These are phyloP conservation scores for Galleria mellonella DNA, from an alignment of 1,140 invertebrate species.

Conservation along the genomic window DNA sequence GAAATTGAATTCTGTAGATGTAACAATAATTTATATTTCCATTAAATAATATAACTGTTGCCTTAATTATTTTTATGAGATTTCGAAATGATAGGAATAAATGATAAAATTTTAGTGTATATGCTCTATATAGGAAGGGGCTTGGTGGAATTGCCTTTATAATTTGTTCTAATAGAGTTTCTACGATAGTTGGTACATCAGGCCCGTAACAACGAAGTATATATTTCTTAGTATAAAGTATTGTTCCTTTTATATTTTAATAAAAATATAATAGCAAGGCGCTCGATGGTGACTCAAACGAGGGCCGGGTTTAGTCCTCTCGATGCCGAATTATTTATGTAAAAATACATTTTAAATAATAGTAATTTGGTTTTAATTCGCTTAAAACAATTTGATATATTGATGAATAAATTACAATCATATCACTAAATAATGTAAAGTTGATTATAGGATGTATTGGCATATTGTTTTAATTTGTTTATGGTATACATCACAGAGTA, in stretches of 20 bases:
- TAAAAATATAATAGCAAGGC: neutral
- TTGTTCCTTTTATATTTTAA: neutral
- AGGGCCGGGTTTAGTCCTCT: slow-evolving; percentile 27
- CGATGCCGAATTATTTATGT: slow-evolving; percentile 43
- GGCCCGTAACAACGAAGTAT: neutral
- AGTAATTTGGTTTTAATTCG: slow-evolving; percentile 24
- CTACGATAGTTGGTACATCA: neutral
- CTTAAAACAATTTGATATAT: slow-evolving; percentile 12
- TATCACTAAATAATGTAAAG: slow-evolving; percentile 20
- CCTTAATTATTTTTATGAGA: slow-evolving; percentile 48
- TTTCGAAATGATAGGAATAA: slow-evolving; percentile 32
- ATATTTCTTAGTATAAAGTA: neutral
- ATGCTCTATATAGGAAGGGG: slow-evolving; percentile 29
- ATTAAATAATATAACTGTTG: slow-evolving; percentile 29
- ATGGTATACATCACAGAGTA: slow-evolving; percentile 17
- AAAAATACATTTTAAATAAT: slow-evolving; percentile 23
- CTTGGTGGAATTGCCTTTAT: slow-evolving; percentile 40
- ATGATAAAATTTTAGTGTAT: slow-evolving; percentile 40
- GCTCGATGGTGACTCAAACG: slow-evolving; percentile 8
- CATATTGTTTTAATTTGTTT: slow-evolving; percentile 10
- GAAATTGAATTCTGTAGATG: slow-evolving; percentile 9
- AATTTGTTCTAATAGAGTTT: slow-evolving; percentile 17
- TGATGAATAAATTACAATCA: slow-evolving; percentile 21
- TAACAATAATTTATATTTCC: slow-evolving; percentile 26
- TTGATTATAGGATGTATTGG: neutral